Percentiles rank a stretch among this genome's conserved stretches.
Evolutionary conservation across 2,113 vertebrate genomes (phyloP).

Genomic region (Alligator mississippiensis): DNA sequence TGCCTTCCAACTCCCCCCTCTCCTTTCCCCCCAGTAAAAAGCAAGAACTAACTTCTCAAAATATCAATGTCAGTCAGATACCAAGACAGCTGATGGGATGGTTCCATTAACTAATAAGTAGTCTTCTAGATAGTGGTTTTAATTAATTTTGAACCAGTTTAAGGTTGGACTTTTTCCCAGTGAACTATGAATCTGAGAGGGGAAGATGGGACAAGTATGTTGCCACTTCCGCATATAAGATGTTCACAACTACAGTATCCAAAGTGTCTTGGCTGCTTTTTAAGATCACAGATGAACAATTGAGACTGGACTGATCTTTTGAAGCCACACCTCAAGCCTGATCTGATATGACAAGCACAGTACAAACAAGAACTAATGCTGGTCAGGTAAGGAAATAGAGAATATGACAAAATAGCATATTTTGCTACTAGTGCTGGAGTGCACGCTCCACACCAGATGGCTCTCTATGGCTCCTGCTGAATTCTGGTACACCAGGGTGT

Average conservation of each 20-base stretch:
- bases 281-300: neutral
- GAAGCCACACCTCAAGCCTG: neutral
- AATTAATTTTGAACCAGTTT: conserved; percentile 39
- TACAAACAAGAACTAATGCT: neutral
- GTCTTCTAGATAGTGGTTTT: conserved; percentile 29
- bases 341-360: neutral
- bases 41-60: conserved; percentile 11
- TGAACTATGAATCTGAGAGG: neutral
- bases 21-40: neutral
- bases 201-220: conserved; percentile 31
- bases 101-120: conserved; percentile 41
- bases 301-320: neutral
- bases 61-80: neutral
- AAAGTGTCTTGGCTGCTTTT: accelerated
- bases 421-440: no score
- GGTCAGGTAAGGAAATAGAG: neutral
- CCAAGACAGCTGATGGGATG: neutral
- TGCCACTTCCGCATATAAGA: accelerated
- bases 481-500: no score
- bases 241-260: neutral
- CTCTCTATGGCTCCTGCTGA: no score
- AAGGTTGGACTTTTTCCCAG: neutral
- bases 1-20: neutral
- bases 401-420: neutral
- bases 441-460: no score